Evolutionary conservation across 2,797 vertebrate genomes (phyloP), one percentile per base, ranked within the genome.

Genomic region (Sebastes flavidus): DNA sequence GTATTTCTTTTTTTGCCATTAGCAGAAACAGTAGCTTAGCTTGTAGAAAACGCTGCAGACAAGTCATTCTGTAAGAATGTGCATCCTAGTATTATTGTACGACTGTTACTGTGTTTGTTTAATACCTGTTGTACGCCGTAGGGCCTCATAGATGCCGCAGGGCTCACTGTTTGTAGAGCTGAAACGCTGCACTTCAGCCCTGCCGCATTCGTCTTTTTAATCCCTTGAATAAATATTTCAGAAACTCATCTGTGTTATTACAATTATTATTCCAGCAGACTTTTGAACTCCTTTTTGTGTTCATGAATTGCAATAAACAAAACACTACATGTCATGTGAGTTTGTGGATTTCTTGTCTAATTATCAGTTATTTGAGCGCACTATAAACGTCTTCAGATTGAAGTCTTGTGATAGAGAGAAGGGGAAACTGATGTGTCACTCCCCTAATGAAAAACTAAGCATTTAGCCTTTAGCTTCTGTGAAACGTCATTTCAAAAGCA

Each of bases 31-130:
- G 49, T 90, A 93, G 83, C 42, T 88, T 72, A 89, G 89, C 85
- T 77, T 59, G 58, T 91, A 90, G 81, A 71, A 52, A 52, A 68
- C 58, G 78, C 81, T 86, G 75, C 85, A 76, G 94, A 96, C 94
- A 93, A 94, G 86, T 87, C 93, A 92, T 95, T 95, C 93, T 88
- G 76, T 86, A 67, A 85, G 95, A 94, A 94, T 95, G 94, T 91
- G 93, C 91, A 87, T 88, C 88, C 63, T 79, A 82, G 82, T 91
- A 80, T 87, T 87, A 87, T 68, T 74, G 63, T 85, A 60, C 16
- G 87, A 90, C 88, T 90, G 89, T 92, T 91, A 85, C 71, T 66
- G 82, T 84, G 79, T 82, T 87, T 68, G 79, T 82, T 87, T 68
- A 61, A 83, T 77, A 84, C 78, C 65, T 89, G 73, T 81, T 92